Base-by-base conservation (phyloP, 1,140 invertebrate species). In the Lepidurus apus region DNA sequence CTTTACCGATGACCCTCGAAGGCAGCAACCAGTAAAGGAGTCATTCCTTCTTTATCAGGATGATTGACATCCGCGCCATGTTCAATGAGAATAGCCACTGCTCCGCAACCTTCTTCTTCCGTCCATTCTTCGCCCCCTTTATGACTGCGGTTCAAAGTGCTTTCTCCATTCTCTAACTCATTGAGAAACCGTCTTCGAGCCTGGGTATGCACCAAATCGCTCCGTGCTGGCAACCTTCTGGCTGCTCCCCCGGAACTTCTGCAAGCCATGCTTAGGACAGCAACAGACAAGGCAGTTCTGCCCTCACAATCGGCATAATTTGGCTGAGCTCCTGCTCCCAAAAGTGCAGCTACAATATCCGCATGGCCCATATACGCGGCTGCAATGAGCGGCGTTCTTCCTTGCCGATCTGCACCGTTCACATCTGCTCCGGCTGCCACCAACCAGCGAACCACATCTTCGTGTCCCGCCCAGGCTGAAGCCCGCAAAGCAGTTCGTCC, bases 401-500 rank as follows among this genome's bases (percentile, higher is more conserved):
- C 93, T 84, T 96, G 94, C 73, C 90, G 90, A 84, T 96, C 94
- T 1, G 93, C 91, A 78, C 90, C 91, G 84, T 97, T 93, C 0
- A 94, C 92, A 82, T 90, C 88, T 1, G 93, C 95, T 1, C 93
- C 93, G 80, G 92, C 90, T 74, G 91, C 88, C 10, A 97, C 87
- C 24, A 97, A 85, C 34, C 92, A 87, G 76, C 92, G 91, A 2
- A 97, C 95, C 1, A 97, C 93, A 89, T 93, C 86, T 34, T 86
- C 93, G 83, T 97, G 95, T 21, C 95, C 95, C 79, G 93, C 95
- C 95, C 95, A 96, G 44, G 95, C 94, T 34, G 94, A 93, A 10
- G 93, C 92, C 81, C 93, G 87, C n/a, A 97, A 86, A 0, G 95
- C 94, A 2, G 95, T 97, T 80, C 95, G 88, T 26, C 93, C 93